Evolutionary conservation across 1,140 invertebrate genomes (phyloP).

Genomic region (Caerostris extrusa): DNA sequence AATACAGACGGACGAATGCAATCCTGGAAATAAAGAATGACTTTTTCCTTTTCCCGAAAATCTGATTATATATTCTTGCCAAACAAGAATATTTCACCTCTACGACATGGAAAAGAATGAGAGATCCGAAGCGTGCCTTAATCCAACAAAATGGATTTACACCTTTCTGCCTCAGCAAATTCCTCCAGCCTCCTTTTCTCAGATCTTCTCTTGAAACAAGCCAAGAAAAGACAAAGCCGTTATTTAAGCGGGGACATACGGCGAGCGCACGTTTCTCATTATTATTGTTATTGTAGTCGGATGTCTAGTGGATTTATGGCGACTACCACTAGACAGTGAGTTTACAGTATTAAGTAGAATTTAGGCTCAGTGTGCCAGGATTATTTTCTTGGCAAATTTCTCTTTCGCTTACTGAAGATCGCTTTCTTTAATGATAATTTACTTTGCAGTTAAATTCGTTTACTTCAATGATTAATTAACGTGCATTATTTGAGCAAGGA

Average conservation of each 20-base stretch:
- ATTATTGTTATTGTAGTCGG: background rate
- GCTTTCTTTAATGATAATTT: background rate
- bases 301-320: background rate
- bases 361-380: background rate
- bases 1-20: background rate
- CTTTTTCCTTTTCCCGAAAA: background rate
- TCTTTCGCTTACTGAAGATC: background rate
- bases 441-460: background rate
- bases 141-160: conserved; percentile 29
- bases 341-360: conserved; percentile 16
- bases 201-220: background rate
- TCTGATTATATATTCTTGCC: background rate
- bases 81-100: conserved; percentile 18
- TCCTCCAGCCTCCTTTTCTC: background rate
- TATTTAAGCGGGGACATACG: conserved; percentile 37
- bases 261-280: background rate
- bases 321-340: background rate
- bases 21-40: background rate
- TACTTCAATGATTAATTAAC: background rate
- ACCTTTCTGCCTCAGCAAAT: conserved; percentile 10
- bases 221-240: conserved; percentile 23
- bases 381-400: background rate
- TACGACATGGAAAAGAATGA: background rate
- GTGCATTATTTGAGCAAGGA: too few species aligned
- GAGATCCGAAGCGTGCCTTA: background rate